Base-by-base conservation (phyloP, 2,888 invertebrate genomes). In the Didymodactylos carnosus region DNA sequence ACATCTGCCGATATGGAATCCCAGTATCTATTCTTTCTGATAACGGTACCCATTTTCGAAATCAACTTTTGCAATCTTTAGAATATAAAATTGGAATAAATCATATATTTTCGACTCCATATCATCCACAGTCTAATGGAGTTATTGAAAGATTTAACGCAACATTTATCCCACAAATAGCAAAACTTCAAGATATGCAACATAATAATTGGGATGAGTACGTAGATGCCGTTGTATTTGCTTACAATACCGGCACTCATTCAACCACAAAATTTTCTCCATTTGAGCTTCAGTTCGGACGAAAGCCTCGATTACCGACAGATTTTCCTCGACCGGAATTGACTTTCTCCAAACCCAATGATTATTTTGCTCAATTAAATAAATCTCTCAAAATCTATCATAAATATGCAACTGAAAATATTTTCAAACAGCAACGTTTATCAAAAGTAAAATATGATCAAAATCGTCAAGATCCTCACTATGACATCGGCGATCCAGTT, bases 61-160 rank as follows among this genome's bases (percentile, higher is more conserved):
- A 39, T 25, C 35, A 27, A 16, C n/a, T 72, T 13, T 41, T 72
- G 71, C 7, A 62, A 13, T 77, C 77, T 29, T 43, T 77, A 69
- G 77, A 77, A 70, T 29, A 69, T 41, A 16, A 76, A 13, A 19
- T 77, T 19, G 75, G 72, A 1, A 72, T 69, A 23, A 69, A 75
- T 6, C 77, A 77, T 39, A 77, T 77, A 4, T 72, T 75, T 43
- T 76, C 77, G 0, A 76, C 78, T 16, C 71, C 75, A 5, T 72
- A 49, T 77, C 46, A 49, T 49, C 46, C 46, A n/a, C 46, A 49
- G 8, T 23, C 46, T 6, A 49, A 49, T 23, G 46, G 77, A 8
- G 25, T 76, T 40, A 75, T 73, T 1, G 77, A 77, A 39, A 29
- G 75, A 16, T 69, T 69, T 2, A 76, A 75, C 39, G n/a, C 69